A percentile compares a stretch with the other conserved stretches of the same genome.
Conservation (phyloP, 2,797 vertebrate genomes). For the Acrossocheilus wenchowensis region DNA sequence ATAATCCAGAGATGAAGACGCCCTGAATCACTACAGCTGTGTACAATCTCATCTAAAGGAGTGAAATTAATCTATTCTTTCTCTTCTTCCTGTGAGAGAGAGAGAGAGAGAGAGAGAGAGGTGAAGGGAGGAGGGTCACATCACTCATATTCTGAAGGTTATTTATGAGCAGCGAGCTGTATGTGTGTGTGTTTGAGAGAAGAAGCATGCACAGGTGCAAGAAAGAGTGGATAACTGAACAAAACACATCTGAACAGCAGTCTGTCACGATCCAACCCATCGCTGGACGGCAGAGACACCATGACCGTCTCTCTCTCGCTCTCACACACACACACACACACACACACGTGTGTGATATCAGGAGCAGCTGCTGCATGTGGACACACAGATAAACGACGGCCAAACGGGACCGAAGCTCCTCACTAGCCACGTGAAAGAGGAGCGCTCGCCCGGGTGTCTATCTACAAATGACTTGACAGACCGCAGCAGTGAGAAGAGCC, state of each 20-base stretch:
- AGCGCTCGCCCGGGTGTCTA: not conserved
- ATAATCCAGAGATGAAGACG: not conserved
- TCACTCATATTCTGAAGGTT: too few species aligned
- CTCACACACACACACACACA: not conserved
- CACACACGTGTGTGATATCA: not conserved
- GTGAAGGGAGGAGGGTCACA: too few species aligned
- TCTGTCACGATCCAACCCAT: not conserved
- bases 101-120: too few species aligned
- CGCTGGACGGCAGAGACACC: not conserved
- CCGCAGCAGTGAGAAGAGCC: not conserved
- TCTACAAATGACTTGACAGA: not conserved
- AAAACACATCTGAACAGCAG: not conserved
- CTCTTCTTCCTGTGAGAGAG: too few species aligned
- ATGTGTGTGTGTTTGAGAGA: too few species aligned
- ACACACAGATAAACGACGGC: not conserved
- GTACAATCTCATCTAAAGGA: too few species aligned
- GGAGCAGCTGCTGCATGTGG: constrained; percentile 4
- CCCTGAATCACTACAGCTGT: not conserved
- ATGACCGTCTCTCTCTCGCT: not conserved
- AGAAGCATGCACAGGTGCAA: not conserved
- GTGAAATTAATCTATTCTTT: too few species aligned
- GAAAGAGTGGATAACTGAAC: not conserved
- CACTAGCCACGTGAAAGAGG: not conserved
- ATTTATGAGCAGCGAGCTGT: too few species aligned
- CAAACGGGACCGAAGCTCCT: not conserved